Conservation (phyloP, 1,140 invertebrate species). For the fruit fly (Drosophila melanogaster) region DNA sequence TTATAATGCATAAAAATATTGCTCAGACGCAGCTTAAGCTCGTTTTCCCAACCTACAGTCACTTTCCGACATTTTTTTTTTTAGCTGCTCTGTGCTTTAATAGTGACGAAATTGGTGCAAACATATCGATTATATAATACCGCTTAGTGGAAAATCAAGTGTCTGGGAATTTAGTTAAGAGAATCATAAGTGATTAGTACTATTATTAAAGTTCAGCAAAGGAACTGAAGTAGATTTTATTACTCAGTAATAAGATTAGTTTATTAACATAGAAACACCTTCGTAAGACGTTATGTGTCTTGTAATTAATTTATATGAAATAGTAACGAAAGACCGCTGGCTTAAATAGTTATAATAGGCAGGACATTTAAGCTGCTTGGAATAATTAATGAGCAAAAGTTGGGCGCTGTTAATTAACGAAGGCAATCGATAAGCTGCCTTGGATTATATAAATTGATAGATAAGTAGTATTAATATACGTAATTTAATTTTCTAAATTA, state of each 20-base stretch:
- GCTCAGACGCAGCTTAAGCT: slow-evolving; percentile 14
- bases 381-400: not conserved
- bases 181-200: not conserved
- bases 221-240: not conserved
- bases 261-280: slow-evolving; percentile 1
- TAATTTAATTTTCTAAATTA: too few relatives aligned
- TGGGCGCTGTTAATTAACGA: not conserved
- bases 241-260: not conserved
- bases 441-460: too few relatives aligned
- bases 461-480: too few relatives aligned
- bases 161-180: not conserved
- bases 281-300: not conserved
- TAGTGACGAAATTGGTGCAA: slow-evolving; percentile 1
- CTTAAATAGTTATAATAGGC: not conserved
- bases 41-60: not conserved
- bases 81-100: not conserved
- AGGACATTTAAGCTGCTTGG: not conserved
- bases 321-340: not conserved
- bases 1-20: slow-evolving; percentile 48
- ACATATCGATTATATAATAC: slow-evolving; percentile 19
- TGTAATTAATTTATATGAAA: not conserved
- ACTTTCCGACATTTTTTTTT: not conserved
- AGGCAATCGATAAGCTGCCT: too few relatives aligned
- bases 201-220: not conserved
- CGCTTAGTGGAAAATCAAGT: not conserved